These are phyloP conservation scores for Thymelicus lineola DNA, from an alignment of 2,888 invertebrate genomes.

Conservation along the genomic window DNA sequence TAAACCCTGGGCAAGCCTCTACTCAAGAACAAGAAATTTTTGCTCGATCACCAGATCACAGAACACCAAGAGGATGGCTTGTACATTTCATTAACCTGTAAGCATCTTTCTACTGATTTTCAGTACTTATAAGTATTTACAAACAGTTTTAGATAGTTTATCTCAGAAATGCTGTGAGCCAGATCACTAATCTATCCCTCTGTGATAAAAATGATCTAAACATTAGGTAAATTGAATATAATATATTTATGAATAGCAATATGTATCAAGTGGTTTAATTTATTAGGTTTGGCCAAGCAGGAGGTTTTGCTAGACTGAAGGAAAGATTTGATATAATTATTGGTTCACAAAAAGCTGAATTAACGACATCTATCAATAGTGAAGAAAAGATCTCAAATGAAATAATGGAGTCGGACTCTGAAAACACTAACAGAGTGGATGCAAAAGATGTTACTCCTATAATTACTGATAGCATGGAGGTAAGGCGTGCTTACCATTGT, in stretches of 20 bases:
- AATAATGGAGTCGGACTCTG: conserved; percentile 70
- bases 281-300: conserved; percentile 92
- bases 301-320: conserved; percentile 94
- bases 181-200: too few species aligned
- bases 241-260: too few species aligned
- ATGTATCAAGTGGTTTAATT: too few species aligned
- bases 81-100: conserved; percentile 96
- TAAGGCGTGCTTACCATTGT: conserved; percentile 43
- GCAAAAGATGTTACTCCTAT: conserved; percentile 56
- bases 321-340: conserved; percentile 92
- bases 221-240: too few species aligned
- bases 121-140: too few species aligned
- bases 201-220: too few species aligned
- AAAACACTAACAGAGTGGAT: conserved; percentile 64
- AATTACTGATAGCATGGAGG: conserved; percentile 64
- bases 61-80: conserved; percentile 97
- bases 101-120: conserved; percentile 41
- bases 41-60: conserved; percentile 91
- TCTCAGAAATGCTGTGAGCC: too few species aligned
- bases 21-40: conserved; percentile 80
- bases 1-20: conserved; percentile 82
- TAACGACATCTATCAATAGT: conserved; percentile 69
- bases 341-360: conserved; percentile 82
- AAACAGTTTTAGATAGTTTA: too few species aligned
- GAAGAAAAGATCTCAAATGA: conserved; percentile 76